Evolutionary conservation across 2,888 invertebrate genomes (phyloP), one percentile per base, ranked within the genome.

Genomic region (Macrophya alboannulata): DNA sequence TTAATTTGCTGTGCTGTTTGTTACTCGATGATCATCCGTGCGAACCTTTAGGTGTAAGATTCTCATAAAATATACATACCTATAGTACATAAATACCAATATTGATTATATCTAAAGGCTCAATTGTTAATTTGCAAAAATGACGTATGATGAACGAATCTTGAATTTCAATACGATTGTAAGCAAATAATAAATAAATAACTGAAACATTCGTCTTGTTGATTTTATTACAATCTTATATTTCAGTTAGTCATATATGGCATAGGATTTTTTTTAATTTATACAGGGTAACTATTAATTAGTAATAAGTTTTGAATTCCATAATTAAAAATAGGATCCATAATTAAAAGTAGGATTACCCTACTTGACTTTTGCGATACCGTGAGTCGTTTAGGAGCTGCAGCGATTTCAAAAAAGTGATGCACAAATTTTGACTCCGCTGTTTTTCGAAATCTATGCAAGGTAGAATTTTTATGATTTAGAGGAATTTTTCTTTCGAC

Each of bases 61-160:
- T 86, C 86, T 85, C 76, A 86, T 84, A 62, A 86, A 87, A 81
- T 86, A 85, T 86, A 71, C 10, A 59, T 31, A 77, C 9, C 62
- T 81, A n/a, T 68, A 68, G 37, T 68, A 68, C 6, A 55, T 55
- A 15, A 48, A 31, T 17, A 37, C 9, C 37, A 81, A 43, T 87
- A 86, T 88, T 86, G 86, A 86, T 31, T 31, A 87, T 84, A 83
- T 86, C 85, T 87, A 88, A 87, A 88, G 86, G 88, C 88, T 89
- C 88, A 89, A 89, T 89, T 89, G 87, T 88, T 89, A 88, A 89
- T 87, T 87, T 86, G 86, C 88, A 88, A 87, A 86, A 86, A 88
- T 87, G 88, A 87, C 87, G 88, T 88, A 89, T 88, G 87, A 86
- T 86, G 79, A 85, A 48, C n/a, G 87, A 87, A 88, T 87, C 88